These are phyloP conservation scores for Hemitrygon akajei DNA, from an alignment of 2,797 vertebrate species.

Conservation along the genomic window DNA sequence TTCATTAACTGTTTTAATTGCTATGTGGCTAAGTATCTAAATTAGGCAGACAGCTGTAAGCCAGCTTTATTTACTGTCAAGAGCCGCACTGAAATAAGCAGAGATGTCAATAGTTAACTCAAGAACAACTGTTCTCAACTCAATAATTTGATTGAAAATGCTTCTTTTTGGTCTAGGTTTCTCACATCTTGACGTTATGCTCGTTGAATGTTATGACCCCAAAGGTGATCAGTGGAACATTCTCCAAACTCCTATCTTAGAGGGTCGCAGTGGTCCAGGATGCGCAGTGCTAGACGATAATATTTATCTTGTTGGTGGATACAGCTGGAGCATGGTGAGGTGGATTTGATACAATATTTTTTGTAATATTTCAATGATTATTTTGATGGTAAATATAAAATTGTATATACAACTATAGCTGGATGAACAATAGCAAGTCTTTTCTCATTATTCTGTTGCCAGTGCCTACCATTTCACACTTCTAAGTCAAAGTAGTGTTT, in stretches of 20 bases:
- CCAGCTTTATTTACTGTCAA: neutral
- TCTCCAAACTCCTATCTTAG: slow-evolving; percentile 92
- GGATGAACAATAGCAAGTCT: neutral
- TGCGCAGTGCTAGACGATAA: slow-evolving; percentile 89
- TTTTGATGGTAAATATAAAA: neutral
- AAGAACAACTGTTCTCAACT: neutral
- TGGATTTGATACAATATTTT: neutral
- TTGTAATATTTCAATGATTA: slow-evolving; percentile 1
- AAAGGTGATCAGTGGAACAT: slow-evolving; percentile 98
- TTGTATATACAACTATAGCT: neutral
- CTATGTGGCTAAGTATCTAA: neutral
- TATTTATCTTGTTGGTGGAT: slow-evolving; percentile 93
- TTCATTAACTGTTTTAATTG: too few species aligned
- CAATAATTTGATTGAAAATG: slow-evolving; percentile 19
- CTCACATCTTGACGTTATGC: slow-evolving; percentile 95
- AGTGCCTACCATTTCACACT: neutral
- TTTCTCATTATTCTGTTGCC: neutral
- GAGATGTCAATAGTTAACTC: neutral
- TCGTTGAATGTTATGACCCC: slow-evolving; percentile 95
- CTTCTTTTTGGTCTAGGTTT: slow-evolving; percentile 65
- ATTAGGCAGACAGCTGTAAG: too few species aligned
- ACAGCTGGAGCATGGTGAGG: slow-evolving; percentile 97
- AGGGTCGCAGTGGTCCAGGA: slow-evolving; percentile 93
- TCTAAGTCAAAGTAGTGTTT: neutral
- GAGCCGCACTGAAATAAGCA: neutral